Evolutionary conservation across 2,888 invertebrate genomes (phyloP), one percentile per base, ranked within the genome.

Genomic region (Sphaerophoria taeniata): DNA sequence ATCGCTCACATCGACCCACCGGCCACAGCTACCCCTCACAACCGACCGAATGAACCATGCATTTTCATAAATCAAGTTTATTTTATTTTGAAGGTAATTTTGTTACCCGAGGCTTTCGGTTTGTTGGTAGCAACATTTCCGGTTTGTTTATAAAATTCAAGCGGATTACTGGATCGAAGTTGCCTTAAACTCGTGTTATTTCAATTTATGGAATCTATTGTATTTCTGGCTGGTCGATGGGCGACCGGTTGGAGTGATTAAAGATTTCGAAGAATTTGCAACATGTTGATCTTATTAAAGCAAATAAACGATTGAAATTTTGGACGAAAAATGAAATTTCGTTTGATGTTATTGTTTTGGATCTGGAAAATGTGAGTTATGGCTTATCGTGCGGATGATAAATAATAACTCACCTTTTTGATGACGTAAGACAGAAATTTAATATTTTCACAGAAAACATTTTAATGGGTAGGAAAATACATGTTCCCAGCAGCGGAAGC

Each of bases 1-100:
- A 76, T 67, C 65, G 58, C 70, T 39, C 75, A 45, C 58, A 24
- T 24, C 24, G 24, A 24, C 24, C 24, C 24, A 2, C 2, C 24
- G 1, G 1, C 1, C 24, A 24, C 24, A 24, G 24, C 2, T 1
- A 24, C 24, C 24, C 24, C 24, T 24, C 24, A 24, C 24, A 24
- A 24, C 24, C 24, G 24, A 24, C 24, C 24, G 24, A 24, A 24
- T 24, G 24, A 24, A 24, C 24, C 24, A 24, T 51, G 34, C 16
- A 51, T 58, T 49, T 81, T 71, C 71, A 76, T 81, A 75, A 81
- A 81, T 81, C 81, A 81, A 71, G 71, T 75, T 72, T 43, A 31
- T 61, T 47, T 39, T 34, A 39, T 39, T 16, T 43, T 45, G 31
- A 45, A 45, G 45, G 61, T 45, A 61, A 61, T 61, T 45, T n/a